A percentile compares a stretch with the other conserved stretches of the same genome.
These are phyloP conservation scores for Zygothrica quintamaculata DNA, from an alignment of 2,888 invertebrate genomes.

Conservation along the genomic window DNA sequence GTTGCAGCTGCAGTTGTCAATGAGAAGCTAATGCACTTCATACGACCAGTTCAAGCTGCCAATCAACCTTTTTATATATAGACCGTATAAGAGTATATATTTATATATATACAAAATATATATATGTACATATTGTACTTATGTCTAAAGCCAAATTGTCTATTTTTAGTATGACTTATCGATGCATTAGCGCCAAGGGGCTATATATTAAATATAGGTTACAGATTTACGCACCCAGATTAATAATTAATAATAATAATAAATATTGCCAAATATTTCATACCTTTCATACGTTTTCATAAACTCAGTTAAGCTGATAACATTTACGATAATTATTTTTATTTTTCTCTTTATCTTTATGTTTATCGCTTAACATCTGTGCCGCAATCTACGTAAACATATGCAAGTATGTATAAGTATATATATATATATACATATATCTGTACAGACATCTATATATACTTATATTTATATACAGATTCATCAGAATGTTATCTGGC, in stretches of 20 bases:
- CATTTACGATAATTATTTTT: no score
- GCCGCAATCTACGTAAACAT: background rate
- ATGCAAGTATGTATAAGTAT: background rate
- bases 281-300: background rate
- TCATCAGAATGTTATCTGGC: constrained; percentile 32
- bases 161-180: constrained; percentile 23
- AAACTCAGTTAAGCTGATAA: no score
- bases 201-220: background rate
- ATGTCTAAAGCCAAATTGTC: constrained; percentile 18
- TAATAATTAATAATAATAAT: constrained; percentile 7
- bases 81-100: no score
- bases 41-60: background rate
- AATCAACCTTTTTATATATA: background rate
- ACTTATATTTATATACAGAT: constrained; percentile 2
- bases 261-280: no score
- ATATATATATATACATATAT: background rate
- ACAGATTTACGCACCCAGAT: background rate
- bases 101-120: no score
- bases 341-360: no score
- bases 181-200: constrained; percentile 12
- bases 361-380: no score
- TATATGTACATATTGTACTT: background rate
- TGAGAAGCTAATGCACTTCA: no score
- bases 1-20: no score
- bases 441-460: no score